Evolutionary conservation across 2,888 invertebrate species (phyloP), one percentile per base, ranked within the genome.

Genomic region (Choreutis nemorana): DNA sequence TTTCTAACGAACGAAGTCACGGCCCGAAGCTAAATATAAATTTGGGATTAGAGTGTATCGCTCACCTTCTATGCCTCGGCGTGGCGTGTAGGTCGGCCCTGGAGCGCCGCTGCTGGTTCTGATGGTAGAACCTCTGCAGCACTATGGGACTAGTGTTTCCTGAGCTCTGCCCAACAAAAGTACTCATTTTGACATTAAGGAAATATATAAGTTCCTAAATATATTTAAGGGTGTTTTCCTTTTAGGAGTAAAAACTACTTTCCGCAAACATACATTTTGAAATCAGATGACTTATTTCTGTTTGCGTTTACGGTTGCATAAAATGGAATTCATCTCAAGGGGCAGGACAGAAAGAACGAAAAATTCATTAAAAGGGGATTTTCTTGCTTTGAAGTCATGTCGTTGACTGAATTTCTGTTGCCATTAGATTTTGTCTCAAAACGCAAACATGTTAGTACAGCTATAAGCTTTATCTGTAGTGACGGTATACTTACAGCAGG

Each of bases 81-180:
- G 75, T 71, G 7, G 68, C 48, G 42, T 77, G 77, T 13, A 75
- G 48, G 40, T 80, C 80, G 2, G 70, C 73, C 11, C 80, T 51
- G 14, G 79, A 83, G 41, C 87, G 78, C 37, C 87, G 79, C 58
- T 89, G 89, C 51, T 87, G 87, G 53, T 86, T 89, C 55, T 90
- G 90, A 59, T 90, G 89, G 53, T 87, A 87, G 57, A 89, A 90
- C 56, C 89, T 80, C 57, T 89, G 89, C 42, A 89, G 72, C 34
- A 90, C 87, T 57, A 90, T 87, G 20, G 89, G 89, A 66, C 89
- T 89, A 30, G 89, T 89, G 68, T 87, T 89, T 38, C 87, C 88
- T 23, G 83, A 83, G 48, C 71, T 77, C 79, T 80, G 62, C 2
- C n/a, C n/a, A 32, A 31, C 9, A 3, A 23, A 28, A 14, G 23